Evolutionary conservation across 2,797 vertebrate genomes (phyloP), one percentile per base, ranked within the genome.

Genomic region (Hapalemur alaotrensis): DNA sequence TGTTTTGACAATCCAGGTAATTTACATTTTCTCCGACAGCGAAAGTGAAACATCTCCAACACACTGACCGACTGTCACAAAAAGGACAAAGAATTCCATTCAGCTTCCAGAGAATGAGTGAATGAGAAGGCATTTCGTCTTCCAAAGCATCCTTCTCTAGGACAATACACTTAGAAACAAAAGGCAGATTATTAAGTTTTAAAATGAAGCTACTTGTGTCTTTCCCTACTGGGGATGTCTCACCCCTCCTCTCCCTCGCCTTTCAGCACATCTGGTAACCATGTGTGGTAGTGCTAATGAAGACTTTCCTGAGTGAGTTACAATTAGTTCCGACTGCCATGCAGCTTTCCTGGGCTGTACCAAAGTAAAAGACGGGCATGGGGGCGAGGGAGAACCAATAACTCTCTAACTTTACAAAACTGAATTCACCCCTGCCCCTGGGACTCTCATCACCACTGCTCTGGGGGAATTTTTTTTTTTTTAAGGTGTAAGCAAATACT

Each of bases 211-310:
- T 98, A 98, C 99, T 99, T 99, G 99, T 99, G 98, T 97, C 94
- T 97, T 93, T 95, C 97, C 67, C 17, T 14, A 46, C 38, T 30
- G 89, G 57, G 41, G 89, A 87, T 30, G 90, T 67, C 84, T 65
- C 59, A 10, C 80, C 22, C 95, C 98, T n/a, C 92, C 94, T 79
- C 97, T 96, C 97, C 98, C 98, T 98, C 98, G 98, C 98, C 98
- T 98, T 98, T 97, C 98, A 72, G 98, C 99, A 99, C 99, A 99
- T 99, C 99, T 99, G 99, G 99, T 99, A 98, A 98, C 99, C 99
- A 99, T 99, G 99, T 99, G 99, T 99, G 99, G 99, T 98, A 98
- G 99, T 98, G 99, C 99, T 99, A 99, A 99, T 99, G 99, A 99
- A 99, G 99, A 99, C 99, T 99, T 99, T 99, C 99, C 99, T 99